phyloP scores from a whole-genome alignment of 2,888 invertebrate genomes.

The Drosophila meridionalis region DNA sequence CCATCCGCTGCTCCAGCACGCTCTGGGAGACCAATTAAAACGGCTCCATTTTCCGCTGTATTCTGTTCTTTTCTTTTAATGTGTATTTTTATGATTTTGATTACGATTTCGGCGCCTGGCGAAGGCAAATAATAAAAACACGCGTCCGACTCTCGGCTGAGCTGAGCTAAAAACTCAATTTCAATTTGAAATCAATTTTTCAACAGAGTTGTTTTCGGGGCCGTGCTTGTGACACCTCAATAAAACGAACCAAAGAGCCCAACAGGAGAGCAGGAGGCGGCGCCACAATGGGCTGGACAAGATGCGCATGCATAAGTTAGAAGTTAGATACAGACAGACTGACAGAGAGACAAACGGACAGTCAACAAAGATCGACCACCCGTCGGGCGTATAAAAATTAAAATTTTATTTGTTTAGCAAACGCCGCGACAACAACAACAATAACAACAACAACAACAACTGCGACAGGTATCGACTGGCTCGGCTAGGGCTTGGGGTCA shows the following conservation, averaged over 20 bases:
- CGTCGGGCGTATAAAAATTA: slow-evolving; percentile 75
- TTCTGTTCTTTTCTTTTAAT: slow-evolving; percentile 32
- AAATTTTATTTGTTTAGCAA: slow-evolving; percentile 78
- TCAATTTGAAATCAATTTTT: slow-evolving; percentile 78
- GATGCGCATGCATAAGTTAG: slow-evolving; percentile 71
- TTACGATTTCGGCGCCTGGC: slow-evolving; percentile 76
- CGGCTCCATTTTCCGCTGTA: slow-evolving; percentile 55
- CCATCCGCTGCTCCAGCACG: slow-evolving; percentile 13
- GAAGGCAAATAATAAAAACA: slow-evolving; percentile 61
- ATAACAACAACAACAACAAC: slow-evolving; percentile 35
- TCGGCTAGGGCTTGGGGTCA: slow-evolving; percentile 22
- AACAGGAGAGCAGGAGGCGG: slow-evolving; percentile 45
- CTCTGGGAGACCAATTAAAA: slow-evolving; percentile 71
- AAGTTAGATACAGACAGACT: slow-evolving; percentile 34
- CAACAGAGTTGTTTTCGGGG: slow-evolving; percentile 65
- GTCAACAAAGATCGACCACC: slow-evolving; percentile 56
- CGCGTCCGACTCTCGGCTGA: slow-evolving; percentile 14
- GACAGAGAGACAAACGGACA: not conserved
- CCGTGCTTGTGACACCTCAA: slow-evolving; percentile 74
- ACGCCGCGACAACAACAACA: slow-evolving; percentile 59
- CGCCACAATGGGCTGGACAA: slow-evolving; percentile 59
- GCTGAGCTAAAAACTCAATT: slow-evolving; percentile 64
- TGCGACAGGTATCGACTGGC: slow-evolving; percentile 45
- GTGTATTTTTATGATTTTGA: slow-evolving; percentile 73
- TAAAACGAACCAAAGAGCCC: slow-evolving; percentile 50